Evolutionary conservation across 2,797 vertebrate genomes (phyloP).

Genomic region (Ptychobarbus kaznakovi): DNA sequence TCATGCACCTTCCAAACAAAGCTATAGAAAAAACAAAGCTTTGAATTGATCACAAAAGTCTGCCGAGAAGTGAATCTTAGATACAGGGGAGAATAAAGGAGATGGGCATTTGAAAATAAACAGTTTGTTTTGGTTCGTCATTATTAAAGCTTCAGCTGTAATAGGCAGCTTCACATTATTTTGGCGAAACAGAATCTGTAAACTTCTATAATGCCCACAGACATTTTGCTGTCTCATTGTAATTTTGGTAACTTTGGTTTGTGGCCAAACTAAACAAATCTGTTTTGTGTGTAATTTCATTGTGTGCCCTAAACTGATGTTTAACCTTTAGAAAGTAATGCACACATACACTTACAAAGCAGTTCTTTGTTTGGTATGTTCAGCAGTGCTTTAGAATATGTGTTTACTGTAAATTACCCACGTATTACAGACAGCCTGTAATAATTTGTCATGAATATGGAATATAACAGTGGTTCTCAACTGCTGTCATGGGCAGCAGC

Average conservation of each 20-base stretch:
- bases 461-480: neutral
- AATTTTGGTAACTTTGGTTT: slow-evolving; percentile 27
- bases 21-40: slow-evolving; percentile 34
- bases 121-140: neutral
- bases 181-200: slow-evolving; percentile 7
- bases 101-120: neutral
- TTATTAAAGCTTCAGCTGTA: neutral
- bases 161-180: neutral
- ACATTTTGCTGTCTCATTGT: neutral
- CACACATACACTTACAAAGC: neutral
- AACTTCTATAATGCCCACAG: neutral
- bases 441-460: neutral
- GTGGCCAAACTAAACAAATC: neutral
- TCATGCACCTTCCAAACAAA: slow-evolving; percentile 52
- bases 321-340: neutral
- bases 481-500: neutral
- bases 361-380: neutral
- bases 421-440: neutral
- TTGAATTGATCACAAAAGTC: slow-evolving; percentile 19
- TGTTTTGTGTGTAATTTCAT: neutral
- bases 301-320: neutral
- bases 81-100: neutral
- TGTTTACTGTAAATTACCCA: neutral
- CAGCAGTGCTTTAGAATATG: neutral
- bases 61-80: neutral